These are phyloP conservation scores for Barnardius zonarius DNA, from an alignment of 2,113 vertebrate species.

Conservation along the genomic window DNA sequence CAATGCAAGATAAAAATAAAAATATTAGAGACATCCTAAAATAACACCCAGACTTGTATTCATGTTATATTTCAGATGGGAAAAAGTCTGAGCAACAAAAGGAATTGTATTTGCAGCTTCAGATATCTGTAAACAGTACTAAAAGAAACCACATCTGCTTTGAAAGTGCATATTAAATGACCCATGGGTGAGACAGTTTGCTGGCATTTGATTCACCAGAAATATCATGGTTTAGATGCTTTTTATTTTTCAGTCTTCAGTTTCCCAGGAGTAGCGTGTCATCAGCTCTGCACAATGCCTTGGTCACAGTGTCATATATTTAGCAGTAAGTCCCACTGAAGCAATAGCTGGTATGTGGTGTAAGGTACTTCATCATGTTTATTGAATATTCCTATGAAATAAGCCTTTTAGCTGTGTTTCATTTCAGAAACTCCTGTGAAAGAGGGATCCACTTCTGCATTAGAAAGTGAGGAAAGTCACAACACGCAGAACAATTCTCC, in stretches of 20 bases:
- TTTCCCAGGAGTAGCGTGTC: neutral
- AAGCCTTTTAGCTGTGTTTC: neutral
- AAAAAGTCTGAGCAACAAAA: neutral
- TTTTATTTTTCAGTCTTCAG: neutral
- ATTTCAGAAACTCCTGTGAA: neutral
- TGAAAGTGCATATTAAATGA: neutral
- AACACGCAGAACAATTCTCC: neutral
- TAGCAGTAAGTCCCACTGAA: neutral
- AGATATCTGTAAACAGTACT: neutral
- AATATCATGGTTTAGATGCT: neutral
- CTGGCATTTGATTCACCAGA: neutral
- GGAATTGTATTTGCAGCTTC: neutral
- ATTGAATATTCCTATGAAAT: neutral
- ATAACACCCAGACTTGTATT: neutral
- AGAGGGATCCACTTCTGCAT: neutral
- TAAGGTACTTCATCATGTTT: neutral
- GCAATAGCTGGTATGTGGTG: neutral
- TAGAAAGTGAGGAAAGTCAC: neutral
- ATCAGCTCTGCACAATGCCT: neutral
- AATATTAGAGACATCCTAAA: conserved; percentile 25
- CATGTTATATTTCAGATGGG: neutral
- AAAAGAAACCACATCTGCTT: neutral
- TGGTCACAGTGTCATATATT: neutral
- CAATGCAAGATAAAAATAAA: conserved; percentile 20
- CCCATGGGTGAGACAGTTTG: neutral